Evolutionary conservation across 2,797 vertebrate genomes (phyloP).

Genomic region (Manis pentadactyla): DNA sequence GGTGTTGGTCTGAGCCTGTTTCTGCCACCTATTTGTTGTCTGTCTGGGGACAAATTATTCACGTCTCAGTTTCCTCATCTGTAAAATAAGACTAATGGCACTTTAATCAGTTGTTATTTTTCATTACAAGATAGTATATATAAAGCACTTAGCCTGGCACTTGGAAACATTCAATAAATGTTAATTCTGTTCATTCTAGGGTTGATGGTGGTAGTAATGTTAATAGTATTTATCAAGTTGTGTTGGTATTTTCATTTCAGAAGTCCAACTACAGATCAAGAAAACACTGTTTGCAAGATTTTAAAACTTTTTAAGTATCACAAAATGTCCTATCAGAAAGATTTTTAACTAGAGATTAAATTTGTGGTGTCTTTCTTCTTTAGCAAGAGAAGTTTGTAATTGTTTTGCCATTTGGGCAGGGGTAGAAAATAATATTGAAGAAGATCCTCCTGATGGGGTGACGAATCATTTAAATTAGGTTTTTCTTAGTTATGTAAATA

Average conservation of each 20-base stretch:
- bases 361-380: constrained; percentile 44
- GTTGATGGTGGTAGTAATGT: neutral
- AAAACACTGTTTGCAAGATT: constrained; percentile 7
- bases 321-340: neutral
- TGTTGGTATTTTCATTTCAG: constrained; percentile 21
- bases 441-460: neutral
- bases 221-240: neutral
- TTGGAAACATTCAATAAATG: neutral
- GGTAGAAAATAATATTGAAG: constrained; percentile 47
- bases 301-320: constrained; percentile 27
- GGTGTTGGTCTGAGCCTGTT: neutral
- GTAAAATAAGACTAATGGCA: neutral
- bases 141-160: constrained; percentile 16
- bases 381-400: constrained; percentile 39
- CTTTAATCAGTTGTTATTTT: constrained; percentile 28
- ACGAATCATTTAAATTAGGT: constrained; percentile 4
- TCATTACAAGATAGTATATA: neutral
- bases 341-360: constrained; percentile 39
- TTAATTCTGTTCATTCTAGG: neutral
- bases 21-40: neutral
- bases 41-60: constrained; percentile 19
- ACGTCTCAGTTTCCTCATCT: constrained; percentile 47
- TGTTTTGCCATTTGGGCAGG: constrained; percentile 55
- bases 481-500: neutral
- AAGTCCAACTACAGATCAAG: constrained; percentile 43